phyloP scores from a whole-genome alignment of 2,888 invertebrate species.

The Salticus scenicus region DNA sequence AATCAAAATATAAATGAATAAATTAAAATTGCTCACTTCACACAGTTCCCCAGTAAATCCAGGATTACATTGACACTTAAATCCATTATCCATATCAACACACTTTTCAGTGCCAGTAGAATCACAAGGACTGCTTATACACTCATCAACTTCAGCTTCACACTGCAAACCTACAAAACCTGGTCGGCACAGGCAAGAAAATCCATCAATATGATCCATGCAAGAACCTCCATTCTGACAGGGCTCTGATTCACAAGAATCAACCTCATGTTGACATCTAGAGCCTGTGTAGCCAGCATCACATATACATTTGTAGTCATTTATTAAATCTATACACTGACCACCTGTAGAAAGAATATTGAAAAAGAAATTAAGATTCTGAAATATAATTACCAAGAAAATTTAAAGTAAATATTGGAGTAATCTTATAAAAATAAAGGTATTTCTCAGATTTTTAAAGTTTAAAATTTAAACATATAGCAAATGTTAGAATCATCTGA shows the following conservation, averaged over 20 bases:
- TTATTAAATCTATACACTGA: slow-evolving; percentile 89
- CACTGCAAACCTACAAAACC: slow-evolving; percentile 85
- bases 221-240: slow-evolving; percentile 95
- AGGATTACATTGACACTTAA: slow-evolving; percentile 88
- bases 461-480: neutral
- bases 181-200: slow-evolving; percentile 92
- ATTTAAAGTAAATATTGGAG: neutral
- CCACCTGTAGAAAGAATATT: slow-evolving; percentile 78
- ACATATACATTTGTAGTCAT: slow-evolving; percentile 88
- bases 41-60: slow-evolving; percentile 91
- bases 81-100: slow-evolving; percentile 81
- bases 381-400: too few relatives aligned
- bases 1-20: too few relatives aligned
- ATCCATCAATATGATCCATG: slow-evolving; percentile 90
- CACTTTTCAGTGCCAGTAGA: slow-evolving; percentile 92
- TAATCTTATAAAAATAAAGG: too few relatives aligned
- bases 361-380: too few relatives aligned
- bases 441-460: too few relatives aligned
- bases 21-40: slow-evolving; percentile 80
- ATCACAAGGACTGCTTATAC: slow-evolving; percentile 91
- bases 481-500: neutral
- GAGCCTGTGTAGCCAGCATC: slow-evolving; percentile 93
- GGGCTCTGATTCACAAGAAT: slow-evolving; percentile 91
- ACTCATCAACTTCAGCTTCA: slow-evolving; percentile 94
- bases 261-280: slow-evolving; percentile 90